phyloP scores from a whole-genome alignment of 1,140 invertebrate genomes.

The Meloidogyne exigua region DNA sequence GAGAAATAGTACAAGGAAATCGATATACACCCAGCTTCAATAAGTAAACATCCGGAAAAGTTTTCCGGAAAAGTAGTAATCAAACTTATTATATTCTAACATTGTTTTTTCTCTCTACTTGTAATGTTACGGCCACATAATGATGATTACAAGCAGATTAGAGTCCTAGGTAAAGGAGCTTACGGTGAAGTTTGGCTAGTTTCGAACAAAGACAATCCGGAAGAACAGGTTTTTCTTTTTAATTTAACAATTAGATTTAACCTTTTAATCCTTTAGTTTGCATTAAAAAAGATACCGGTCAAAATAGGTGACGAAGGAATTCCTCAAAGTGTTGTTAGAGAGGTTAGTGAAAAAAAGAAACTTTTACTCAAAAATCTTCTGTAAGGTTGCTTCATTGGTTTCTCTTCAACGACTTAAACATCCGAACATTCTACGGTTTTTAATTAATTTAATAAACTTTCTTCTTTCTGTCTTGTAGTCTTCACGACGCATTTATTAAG shows the following conservation, averaged over 20 bases:
- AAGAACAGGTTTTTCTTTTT: background rate
- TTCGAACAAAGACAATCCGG: constrained; percentile 27
- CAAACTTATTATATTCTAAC: too few relatives aligned
- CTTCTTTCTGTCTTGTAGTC: constrained; percentile 25
- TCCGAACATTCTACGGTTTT: constrained; percentile 37
- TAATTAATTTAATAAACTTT: constrained; percentile 3
- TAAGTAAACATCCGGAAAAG: background rate
- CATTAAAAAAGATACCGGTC: constrained; percentile 36
- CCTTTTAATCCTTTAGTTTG: constrained; percentile 28
- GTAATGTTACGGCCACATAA: constrained; percentile 5
- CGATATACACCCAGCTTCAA: background rate
- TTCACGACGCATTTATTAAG: constrained; percentile 41
- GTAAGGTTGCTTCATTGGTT: constrained; percentile 33
- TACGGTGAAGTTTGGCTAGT: constrained; percentile 34
- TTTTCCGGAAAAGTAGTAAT: background rate
- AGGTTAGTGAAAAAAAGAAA: background rate
- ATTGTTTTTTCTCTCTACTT: background rate
- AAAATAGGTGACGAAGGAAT: constrained; percentile 46
- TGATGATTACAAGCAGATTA: constrained; percentile 9
- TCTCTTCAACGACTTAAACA: constrained; percentile 39
- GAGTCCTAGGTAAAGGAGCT: constrained; percentile 20
- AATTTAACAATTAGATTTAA: background rate
- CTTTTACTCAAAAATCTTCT: background rate
- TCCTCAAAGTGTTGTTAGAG: constrained; percentile 43
- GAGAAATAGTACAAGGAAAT: background rate